These are phyloP conservation scores for Phymastichus coffea DNA, from an alignment of 1,140 invertebrate genomes.

Conservation along the genomic window DNA sequence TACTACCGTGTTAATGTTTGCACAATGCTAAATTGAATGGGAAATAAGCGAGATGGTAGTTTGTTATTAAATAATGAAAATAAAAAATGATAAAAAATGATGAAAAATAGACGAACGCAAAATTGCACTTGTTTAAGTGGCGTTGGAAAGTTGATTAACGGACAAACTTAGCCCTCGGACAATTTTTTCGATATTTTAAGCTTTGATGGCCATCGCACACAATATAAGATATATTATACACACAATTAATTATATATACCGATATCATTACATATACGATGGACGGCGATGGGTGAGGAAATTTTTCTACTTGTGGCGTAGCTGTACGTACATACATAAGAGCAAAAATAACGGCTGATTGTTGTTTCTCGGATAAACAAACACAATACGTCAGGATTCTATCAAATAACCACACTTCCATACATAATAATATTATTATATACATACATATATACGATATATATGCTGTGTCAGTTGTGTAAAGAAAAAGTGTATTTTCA, in stretches of 20 bases:
- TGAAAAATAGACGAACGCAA: not conserved
- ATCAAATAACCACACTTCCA: too few relatives aligned
- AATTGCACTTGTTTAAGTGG: constrained; percentile 11
- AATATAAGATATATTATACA: too few relatives aligned
- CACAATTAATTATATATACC: too few relatives aligned
- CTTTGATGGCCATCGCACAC: not conserved
- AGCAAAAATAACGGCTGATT: constrained; percentile 17
- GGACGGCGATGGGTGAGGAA: not conserved
- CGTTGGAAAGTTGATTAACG: constrained; percentile 10
- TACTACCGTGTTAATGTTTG: not conserved
- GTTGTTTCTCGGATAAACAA: constrained; percentile 9
- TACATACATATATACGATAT: too few relatives aligned
- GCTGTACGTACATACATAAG: too few relatives aligned
- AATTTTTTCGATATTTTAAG: not conserved
- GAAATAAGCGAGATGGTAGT: not conserved
- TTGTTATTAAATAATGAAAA: constrained; percentile 3
- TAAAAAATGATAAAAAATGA: not conserved
- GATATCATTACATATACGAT: too few relatives aligned
- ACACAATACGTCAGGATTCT: too few relatives aligned
- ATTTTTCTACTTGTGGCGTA: constrained; percentile 17
- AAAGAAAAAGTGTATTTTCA: constrained; percentile 27
- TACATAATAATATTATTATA: too few relatives aligned
- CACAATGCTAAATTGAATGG: too few relatives aligned
- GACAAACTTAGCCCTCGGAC: not conserved
- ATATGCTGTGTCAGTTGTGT: constrained; percentile 24